Conservation (phyloP, 1,140 invertebrate genomes). For the Platorchestia sp. region DNA sequence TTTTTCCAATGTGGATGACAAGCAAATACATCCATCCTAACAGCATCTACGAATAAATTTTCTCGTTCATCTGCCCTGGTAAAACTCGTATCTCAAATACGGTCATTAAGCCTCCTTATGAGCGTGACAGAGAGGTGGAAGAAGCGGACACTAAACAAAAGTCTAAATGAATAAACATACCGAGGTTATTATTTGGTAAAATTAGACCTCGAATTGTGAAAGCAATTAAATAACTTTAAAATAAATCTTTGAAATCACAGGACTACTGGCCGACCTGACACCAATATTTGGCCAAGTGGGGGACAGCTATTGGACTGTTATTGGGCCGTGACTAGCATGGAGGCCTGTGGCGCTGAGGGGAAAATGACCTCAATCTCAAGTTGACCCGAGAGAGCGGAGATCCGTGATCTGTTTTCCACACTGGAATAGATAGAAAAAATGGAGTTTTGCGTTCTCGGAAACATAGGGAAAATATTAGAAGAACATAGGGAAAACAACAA, state of each 20-base stretch:
- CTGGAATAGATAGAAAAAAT: not conserved
- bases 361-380: slow-evolving; percentile 8
- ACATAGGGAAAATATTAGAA: not conserved
- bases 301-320: not conserved
- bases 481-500: not conserved
- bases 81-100: not conserved
- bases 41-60: too few species aligned
- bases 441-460: not conserved
- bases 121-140: not conserved
- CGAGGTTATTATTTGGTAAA: not conserved
- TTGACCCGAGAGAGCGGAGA: not conserved
- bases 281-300: not conserved
- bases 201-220: not conserved
- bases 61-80: too few species aligned
- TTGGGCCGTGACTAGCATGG: not conserved
- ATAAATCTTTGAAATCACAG: not conserved
- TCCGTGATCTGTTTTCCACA: not conserved
- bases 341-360: not conserved
- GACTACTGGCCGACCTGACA: not conserved
- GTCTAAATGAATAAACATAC: not conserved
- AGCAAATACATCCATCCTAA: too few species aligned
- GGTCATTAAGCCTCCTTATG: not conserved
- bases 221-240: not conserved
- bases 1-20: too few species aligned
- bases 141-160: not conserved